Evolutionary conservation across 2,113 vertebrate species (phyloP), one percentile per base, ranked within the genome.

Genomic region (Upupa epops): DNA sequence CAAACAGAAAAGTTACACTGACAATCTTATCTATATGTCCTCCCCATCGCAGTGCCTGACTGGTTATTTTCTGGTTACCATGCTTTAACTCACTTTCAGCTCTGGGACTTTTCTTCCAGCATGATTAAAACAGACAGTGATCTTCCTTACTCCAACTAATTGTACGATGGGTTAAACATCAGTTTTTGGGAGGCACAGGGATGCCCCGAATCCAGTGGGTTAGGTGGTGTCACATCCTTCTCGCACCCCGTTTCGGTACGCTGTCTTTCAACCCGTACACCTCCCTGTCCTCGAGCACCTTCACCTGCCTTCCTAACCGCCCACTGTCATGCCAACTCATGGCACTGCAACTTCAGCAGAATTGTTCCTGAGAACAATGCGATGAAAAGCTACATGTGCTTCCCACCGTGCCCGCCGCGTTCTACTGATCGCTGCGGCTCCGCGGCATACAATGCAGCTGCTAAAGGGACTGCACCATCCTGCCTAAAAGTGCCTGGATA

Each of bases 361-460:
- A 15, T 22, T 6, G 29, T 0, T 32, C 3, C 22, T 2, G 11
- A n/a, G 7, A 20, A 26, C 8, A 18, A 66, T 0, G 16, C 26
- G 14, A 28, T 18, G 32, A 10, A 60, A 72, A 22, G n/a, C 17
- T 4, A 3, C 5, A 12, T 4, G 15, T 5, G 22, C 20, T 18
- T 9, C 9, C 1, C 1, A 19, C 51, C 18, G 3, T 17, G 29
- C 36, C 13, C n/a, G 26, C 51, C 25, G 4, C 1, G 6, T 19
- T 11, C 12, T 8, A 17, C 31, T 6, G 32, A 2, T 3, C 10
- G 18, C 1, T 7, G 37, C 65, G 2, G 37, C 51, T 31, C 64
- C 18, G 21, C 25, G 8, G 6, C 24, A 71, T 24, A 74, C 48
- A 74, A 83, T n/a, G n/a, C n/a, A 42, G 40, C 40, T 42, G 40